phyloP scores from a whole-genome alignment of 2,113 vertebrate species.

The Menidia beryllina region DNA sequence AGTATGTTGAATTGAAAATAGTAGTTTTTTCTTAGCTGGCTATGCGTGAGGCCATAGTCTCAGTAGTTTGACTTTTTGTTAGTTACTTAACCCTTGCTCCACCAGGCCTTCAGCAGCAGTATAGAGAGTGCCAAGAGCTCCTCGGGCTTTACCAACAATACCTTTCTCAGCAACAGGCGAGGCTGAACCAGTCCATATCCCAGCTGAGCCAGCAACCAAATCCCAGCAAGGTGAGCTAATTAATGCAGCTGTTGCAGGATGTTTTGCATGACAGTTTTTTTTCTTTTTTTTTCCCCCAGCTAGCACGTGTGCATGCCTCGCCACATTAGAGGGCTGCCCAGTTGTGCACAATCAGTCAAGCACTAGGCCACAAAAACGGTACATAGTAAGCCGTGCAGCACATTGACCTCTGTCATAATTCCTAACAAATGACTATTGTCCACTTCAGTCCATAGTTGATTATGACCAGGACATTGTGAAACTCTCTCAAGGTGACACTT shows the following conservation, averaged over 20 bases:
- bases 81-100: constrained; percentile 83
- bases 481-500: constrained; percentile 68
- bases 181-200: constrained; percentile 88
- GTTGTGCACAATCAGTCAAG: constrained; percentile 32
- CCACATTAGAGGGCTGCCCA: constrained; percentile 7
- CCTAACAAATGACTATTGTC: constrained; percentile 41
- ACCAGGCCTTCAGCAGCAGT: constrained; percentile 93
- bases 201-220: constrained; percentile 82
- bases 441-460: constrained; percentile 22
- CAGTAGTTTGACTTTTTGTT: constrained; percentile 34
- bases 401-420: constrained; percentile 31
- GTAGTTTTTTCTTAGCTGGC: too few relatives aligned
- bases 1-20: too few relatives aligned
- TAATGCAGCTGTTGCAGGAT: not conserved
- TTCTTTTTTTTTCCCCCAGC: too few relatives aligned
- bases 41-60: constrained; percentile 2
- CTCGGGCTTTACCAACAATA: constrained; percentile 96
- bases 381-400: constrained; percentile 20
- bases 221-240: constrained; percentile 88
- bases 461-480: constrained; percentile 39
- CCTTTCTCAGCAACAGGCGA: constrained; percentile 92
- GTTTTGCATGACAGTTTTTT: too few relatives aligned
- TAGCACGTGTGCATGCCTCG: too few relatives aligned
- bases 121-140: constrained; percentile 95
- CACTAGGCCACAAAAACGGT: constrained; percentile 10